phyloP scores from a whole-genome alignment of 2,797 vertebrate genomes.

The Rhinichthys osculus region DNA sequence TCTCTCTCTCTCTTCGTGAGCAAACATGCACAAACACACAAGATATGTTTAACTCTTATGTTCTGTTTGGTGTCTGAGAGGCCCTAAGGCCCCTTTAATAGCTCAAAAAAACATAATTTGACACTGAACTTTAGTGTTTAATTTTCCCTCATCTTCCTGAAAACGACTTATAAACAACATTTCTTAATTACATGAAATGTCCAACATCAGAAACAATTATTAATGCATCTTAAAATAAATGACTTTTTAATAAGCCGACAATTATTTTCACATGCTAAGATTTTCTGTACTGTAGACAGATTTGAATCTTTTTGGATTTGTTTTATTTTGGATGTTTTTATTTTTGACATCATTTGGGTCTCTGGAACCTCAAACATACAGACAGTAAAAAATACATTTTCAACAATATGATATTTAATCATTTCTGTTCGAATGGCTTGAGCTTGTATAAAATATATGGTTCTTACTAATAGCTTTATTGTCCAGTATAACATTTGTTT shows the following conservation, averaged over 20 bases:
- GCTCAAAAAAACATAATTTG: neutral
- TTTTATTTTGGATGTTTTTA: too few species aligned
- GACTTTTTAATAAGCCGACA: neutral
- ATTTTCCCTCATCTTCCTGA: neutral
- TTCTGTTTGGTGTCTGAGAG: neutral
- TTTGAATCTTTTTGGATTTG: too few species aligned
- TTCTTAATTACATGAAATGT: neutral
- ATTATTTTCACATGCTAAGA: neutral
- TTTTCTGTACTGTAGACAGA: neutral
- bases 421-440: neutral
- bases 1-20: neutral
- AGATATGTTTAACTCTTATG: neutral
- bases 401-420: neutral
- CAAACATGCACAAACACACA: constrained; percentile 10
- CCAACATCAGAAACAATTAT: neutral
- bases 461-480: neutral
- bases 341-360: too few species aligned
- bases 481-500: constrained; percentile 13
- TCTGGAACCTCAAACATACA: neutral
- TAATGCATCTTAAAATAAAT: neutral
- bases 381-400: neutral
- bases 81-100: neutral
- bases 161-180: neutral
- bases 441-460: constrained; percentile 18
- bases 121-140: neutral